Evolutionary conservation across 2,797 vertebrate genomes (phyloP).

Genomic region (Botia kubotai): DNA sequence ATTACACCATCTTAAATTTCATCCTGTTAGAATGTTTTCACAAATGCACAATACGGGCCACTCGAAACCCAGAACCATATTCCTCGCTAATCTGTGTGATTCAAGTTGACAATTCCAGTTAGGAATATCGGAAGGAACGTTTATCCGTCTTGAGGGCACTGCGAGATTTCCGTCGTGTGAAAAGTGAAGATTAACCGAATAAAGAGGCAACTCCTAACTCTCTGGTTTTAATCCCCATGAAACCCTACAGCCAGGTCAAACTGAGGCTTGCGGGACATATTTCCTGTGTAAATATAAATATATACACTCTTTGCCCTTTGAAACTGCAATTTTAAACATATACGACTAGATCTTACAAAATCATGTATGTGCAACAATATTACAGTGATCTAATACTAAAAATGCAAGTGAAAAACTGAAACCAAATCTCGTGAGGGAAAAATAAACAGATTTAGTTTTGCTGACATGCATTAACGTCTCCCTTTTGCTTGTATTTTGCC

Average conservation of each 20-base stretch:
- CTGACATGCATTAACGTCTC: conserved; percentile 19
- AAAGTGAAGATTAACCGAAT: conserved; percentile 39
- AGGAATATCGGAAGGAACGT: conserved; percentile 17
- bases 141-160: conserved; percentile 4
- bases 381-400: conserved; percentile 16
- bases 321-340: not conserved
- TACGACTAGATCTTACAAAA: not conserved
- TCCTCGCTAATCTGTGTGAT: conserved; percentile 25
- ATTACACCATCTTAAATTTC: conserved; percentile 44
- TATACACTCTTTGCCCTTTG: no score
- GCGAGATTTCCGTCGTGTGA: not conserved
- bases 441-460: conserved; percentile 44
- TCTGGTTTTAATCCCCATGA: conserved; percentile 21
- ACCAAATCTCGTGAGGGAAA: conserved; percentile 34
- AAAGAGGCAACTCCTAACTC: not conserved
- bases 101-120: conserved; percentile 39
- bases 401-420: conserved; percentile 10
- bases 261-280: not conserved
- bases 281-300: no score
- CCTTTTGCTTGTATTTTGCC: not conserved
- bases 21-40: conserved; percentile 48
- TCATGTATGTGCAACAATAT: not conserved
- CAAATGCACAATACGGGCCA: conserved; percentile 21
- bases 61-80: conserved; percentile 19
- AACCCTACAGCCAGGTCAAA: conserved; percentile 6